Evolutionary conservation across 2,113 vertebrate species (phyloP).

Genomic region (mouse (Mus musculus)): DNA sequence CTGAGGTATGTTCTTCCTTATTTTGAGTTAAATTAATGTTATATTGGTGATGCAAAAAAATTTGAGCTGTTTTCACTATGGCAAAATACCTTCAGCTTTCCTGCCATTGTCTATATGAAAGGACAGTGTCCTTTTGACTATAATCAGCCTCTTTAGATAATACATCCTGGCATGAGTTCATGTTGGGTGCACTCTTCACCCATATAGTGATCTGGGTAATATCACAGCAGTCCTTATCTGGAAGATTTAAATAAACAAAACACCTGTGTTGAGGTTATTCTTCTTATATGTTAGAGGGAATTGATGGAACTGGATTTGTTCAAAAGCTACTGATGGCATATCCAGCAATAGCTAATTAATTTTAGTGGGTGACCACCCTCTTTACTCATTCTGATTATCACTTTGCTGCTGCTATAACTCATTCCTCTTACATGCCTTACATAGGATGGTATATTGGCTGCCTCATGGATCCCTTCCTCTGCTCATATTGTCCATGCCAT

Average conservation of each 20-base stretch:
- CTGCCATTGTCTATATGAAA: neutral
- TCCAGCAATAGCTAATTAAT: neutral
- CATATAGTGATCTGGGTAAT: neutral
- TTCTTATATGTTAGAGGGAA: neutral
- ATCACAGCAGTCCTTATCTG: neutral
- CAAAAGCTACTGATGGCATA: neutral
- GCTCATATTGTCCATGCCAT: neutral
- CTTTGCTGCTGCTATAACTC: neutral
- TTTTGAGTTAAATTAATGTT: slow-evolving; percentile 9
- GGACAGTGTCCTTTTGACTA: neutral
- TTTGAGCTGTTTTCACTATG: neutral
- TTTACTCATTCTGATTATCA: neutral
- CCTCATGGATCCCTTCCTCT: neutral
- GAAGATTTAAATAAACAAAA: neutral
- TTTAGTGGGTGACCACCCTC: neutral
- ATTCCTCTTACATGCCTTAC: neutral
- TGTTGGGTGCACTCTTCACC: neutral
- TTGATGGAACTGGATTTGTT: neutral
- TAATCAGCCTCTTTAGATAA: neutral
- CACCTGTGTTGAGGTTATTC: neutral
- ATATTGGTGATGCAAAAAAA: neutral
- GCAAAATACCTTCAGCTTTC: neutral
- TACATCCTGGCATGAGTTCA: neutral
- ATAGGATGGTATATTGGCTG: neutral
- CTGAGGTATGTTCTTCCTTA: neutral